These are phyloP conservation scores for Accipiter virgatus DNA, from an alignment of 2,113 vertebrate genomes.

Conservation along the genomic window DNA sequence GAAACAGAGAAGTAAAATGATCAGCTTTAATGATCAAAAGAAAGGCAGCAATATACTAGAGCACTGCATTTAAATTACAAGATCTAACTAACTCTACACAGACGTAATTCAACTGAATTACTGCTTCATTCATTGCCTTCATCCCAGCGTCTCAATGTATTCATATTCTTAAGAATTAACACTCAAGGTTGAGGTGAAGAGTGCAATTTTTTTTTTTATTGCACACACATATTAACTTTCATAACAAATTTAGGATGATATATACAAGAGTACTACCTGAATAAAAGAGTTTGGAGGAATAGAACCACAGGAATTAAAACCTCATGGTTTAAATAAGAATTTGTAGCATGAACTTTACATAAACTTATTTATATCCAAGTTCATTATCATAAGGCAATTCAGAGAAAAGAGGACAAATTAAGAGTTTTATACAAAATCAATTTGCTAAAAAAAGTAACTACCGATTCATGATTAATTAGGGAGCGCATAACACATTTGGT, in stretches of 20 bases:
- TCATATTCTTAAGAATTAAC: neutral
- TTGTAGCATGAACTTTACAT: neutral
- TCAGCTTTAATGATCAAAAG: neutral
- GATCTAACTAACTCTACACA: neutral
- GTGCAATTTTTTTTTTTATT: neutral
- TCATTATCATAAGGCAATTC: neutral
- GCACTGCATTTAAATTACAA: neutral
- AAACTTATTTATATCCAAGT: neutral
- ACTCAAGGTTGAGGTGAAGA: neutral
- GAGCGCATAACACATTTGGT: neutral
- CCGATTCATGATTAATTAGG: neutral
- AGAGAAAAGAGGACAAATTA: neutral
- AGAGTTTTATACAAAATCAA: neutral
- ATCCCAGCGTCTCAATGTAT: neutral
- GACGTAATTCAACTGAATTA: neutral
- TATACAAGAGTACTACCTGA: neutral
- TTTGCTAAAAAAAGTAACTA: neutral
- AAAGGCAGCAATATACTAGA: neutral
- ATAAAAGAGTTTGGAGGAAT: neutral
- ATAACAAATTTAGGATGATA: neutral
- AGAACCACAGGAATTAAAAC: neutral
- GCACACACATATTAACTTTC: neutral
- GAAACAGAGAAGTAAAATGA: conserved; percentile 1
- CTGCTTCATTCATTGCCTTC: neutral
- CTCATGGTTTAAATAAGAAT: neutral